Conservation (phyloP, 2,888 invertebrate genomes). For the Unio delphinus region DNA sequence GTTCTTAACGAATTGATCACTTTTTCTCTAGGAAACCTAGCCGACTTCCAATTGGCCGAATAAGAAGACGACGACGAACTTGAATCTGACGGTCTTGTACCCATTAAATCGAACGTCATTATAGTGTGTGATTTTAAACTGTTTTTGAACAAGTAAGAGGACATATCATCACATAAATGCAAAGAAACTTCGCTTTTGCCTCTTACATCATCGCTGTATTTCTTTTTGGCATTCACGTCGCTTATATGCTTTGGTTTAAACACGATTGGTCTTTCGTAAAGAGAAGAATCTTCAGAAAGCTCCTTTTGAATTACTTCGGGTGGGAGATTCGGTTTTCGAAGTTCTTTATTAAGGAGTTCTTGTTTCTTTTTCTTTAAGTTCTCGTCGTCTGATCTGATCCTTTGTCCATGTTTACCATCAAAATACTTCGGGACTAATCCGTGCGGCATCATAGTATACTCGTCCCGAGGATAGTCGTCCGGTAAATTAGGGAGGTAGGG, state of each 20-base stretch:
- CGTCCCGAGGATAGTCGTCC: constrained; percentile 69
- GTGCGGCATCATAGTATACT: constrained; percentile 60
- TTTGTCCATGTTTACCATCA: constrained; percentile 51
- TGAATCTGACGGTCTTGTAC: constrained; percentile 13
- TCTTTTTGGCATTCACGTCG: constrained; percentile 64
- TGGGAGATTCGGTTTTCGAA: constrained; percentile 55
- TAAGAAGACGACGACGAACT: constrained; percentile 20
- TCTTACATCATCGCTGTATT: constrained; percentile 50
- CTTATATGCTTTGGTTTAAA: constrained; percentile 64
- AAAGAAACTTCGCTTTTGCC: constrained; percentile 56
- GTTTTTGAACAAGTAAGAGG: constrained; percentile 55
- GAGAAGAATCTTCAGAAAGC: constrained; percentile 43
- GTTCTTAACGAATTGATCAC: constrained; percentile 44
- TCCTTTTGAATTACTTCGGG: constrained; percentile 50
- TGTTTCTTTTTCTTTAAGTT: constrained; percentile 32
- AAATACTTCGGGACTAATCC: constrained; percentile 54
- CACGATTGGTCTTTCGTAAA: constrained; percentile 57
- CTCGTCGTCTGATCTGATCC: constrained; percentile 21
- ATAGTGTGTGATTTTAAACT: constrained; percentile 34
- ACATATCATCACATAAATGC: constrained; percentile 59
- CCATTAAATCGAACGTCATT: constrained; percentile 22
- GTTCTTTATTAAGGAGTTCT: constrained; percentile 26
- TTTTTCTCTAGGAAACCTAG: constrained; percentile 42
- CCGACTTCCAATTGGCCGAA: constrained; percentile 39
- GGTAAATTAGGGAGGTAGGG: constrained; percentile 56